Percentiles rank a stretch among this genome's conserved stretches.
Evolutionary conservation across 2,797 vertebrate species (phyloP).

Genomic region (Neostethus bicornis): DNA sequence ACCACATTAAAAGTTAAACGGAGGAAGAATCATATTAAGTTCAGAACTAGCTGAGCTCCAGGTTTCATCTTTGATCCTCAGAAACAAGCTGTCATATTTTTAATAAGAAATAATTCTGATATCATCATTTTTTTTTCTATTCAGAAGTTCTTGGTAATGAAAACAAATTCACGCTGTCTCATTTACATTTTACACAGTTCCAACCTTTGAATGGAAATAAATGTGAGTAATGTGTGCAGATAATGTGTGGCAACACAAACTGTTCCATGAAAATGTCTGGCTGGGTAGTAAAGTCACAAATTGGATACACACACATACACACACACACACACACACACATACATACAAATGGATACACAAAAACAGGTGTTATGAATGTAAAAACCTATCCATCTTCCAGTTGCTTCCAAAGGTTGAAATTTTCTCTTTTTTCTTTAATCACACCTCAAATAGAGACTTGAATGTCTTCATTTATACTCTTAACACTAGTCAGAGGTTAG

Average conservation of each 20-base stretch:
- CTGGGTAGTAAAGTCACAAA: not conserved
- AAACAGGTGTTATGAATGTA: conserved; percentile 23
- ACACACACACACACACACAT: not conserved
- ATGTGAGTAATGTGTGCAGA: not conserved
- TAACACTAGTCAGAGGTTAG: conserved; percentile 66
- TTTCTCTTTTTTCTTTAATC: conserved; percentile 27
- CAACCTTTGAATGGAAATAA: not conserved
- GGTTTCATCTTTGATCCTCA: not conserved
- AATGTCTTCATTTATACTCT: conserved; percentile 48
- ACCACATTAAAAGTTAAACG: too few relatives aligned
- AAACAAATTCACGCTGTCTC: not conserved
- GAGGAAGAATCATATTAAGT: too few relatives aligned
- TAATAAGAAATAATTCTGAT: not conserved
- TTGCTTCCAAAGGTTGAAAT: conserved; percentile 25
- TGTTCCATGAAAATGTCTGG: not conserved
- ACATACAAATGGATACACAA: conserved; percentile 27
- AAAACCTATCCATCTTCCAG: conserved; percentile 31
- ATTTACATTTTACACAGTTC: not conserved
- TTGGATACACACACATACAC: too few relatives aligned
- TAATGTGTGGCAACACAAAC: not conserved
- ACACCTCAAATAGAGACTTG: conserved; percentile 34
- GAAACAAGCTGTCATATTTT: not conserved
- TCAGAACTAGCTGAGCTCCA: not conserved
- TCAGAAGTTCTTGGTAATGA: not conserved
- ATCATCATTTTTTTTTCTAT: not conserved